Conservation (phyloP, 2,797 vertebrate genomes). For the Tauraco hartlaubi region DNA sequence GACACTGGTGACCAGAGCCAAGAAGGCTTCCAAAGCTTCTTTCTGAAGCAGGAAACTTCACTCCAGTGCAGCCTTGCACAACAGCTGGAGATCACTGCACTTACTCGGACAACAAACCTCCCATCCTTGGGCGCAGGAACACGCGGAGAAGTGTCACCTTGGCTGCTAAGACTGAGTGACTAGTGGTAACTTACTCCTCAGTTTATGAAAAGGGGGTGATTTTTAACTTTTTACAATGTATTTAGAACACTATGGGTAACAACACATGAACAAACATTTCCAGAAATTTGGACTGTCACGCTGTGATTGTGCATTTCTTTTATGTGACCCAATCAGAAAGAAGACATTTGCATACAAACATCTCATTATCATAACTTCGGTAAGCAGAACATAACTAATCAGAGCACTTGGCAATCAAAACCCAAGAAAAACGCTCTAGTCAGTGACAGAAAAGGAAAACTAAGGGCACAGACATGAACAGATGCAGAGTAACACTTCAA, state of each 20-base stretch:
- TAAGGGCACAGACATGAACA: fast-evolving
- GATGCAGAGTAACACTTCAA: neutral
- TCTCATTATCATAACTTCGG: neutral
- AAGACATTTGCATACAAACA: neutral
- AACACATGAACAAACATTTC: fast-evolving
- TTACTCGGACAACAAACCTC: neutral
- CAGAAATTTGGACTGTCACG: neutral
- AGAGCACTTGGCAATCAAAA: neutral
- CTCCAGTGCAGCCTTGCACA: neutral
- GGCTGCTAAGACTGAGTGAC: neutral
- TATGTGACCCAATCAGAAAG: neutral
- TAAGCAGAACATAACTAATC: neutral
- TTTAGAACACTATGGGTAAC: fast-evolving
- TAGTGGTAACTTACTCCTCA: fast-evolving
- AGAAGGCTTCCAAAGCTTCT: neutral
- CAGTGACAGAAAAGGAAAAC: neutral
- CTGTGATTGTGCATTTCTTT: neutral
- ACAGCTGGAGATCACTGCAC: neutral
- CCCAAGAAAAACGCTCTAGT: neutral
- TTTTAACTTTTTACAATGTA: neutral
- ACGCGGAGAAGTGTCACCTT: neutral
- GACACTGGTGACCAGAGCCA: neutral
- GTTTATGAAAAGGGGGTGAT: fast-evolving
- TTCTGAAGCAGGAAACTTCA: neutral
- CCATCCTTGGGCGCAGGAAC: fast-evolving